A percentile compares a stretch with the other conserved stretches of the same genome.
phyloP scores from a whole-genome alignment of 2,113 vertebrate species.

The Microcebus jonahi region DNA sequence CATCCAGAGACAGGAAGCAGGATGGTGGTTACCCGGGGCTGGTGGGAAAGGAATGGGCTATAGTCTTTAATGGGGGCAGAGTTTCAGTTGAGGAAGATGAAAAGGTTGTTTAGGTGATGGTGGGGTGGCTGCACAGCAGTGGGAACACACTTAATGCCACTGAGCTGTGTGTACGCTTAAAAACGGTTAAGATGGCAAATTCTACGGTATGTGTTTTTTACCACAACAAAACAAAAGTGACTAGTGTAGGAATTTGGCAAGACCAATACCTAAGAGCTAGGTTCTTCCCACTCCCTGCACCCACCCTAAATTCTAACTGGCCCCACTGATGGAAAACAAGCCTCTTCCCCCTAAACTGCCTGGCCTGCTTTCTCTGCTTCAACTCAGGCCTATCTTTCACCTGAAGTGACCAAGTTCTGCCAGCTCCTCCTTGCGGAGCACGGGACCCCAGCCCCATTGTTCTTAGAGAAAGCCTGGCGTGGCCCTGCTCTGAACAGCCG shows the following conservation, averaged over 20 bases:
- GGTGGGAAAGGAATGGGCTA: not conserved
- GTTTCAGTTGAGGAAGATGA: not conserved
- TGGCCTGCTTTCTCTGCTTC: not conserved
- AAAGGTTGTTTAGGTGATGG: not conserved
- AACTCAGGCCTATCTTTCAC: not conserved
- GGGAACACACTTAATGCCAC: not conserved
- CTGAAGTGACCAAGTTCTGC: not conserved
- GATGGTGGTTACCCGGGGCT: not conserved
- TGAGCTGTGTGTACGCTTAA: not conserved
- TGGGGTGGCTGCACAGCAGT: rapidly evolving
- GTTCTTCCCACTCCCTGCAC: not conserved
- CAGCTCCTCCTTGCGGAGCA: not conserved
- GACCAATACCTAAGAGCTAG: not conserved
- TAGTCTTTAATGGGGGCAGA: not conserved
- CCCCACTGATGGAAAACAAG: not conserved
- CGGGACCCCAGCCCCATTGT: not conserved
- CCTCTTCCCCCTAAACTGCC: not conserved
- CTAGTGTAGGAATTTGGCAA: not conserved
- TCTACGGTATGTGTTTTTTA: not conserved
- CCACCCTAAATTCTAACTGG: not conserved
- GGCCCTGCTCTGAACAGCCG: too few relatives aligned
- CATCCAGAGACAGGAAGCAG: not conserved
- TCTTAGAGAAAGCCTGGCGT: not conserved
- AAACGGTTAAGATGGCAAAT: not conserved
- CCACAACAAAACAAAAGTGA: not conserved